Evolutionary conservation across 2,888 invertebrate species (phyloP), one percentile per base, ranked within the genome.

Genomic region (Rhagium mordax): DNA sequence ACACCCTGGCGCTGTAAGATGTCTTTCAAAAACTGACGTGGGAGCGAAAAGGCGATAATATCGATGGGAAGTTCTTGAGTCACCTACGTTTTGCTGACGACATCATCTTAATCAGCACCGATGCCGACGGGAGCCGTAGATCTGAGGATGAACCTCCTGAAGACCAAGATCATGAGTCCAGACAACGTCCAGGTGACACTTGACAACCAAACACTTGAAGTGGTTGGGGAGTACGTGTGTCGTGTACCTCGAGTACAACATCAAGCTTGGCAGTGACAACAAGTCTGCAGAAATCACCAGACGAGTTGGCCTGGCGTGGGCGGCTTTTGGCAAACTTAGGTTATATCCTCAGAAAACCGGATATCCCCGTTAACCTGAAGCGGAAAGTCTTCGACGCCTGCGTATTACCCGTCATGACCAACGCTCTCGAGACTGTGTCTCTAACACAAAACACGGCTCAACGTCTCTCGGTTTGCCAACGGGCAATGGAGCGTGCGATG

Each of bases 241-340:
- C 13, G 33, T 33, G 33, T 33, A 13, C 33, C 33, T 33, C 1
- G 13, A 10, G 3, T 3, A 33, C 33, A 33, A 7, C 33, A 33
- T 33, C 33, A 33, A 10, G 33, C 10, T 33, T 7, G 33, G 3
- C 1, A 1, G 13, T 3, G 13, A 33, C 7, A 33, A 5, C 10
- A 1, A 13, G 33, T 13, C 1, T 10, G 10, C 33, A 10, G 1
- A 33, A 10, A 33, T 13, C 33, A 33, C 0, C 33, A 33, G 13
- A 33, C 1, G 1, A 13, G 33, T 33, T 1, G 33, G 10, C 33
- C 29, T 65, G 47, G 18, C 27, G n/a, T 65, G 65, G 71, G 55
- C 71, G 21, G 48, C 41, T 15, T 65, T 71, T 55, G 65, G 71
- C 53, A 64, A n/a, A n/a, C 55, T 71, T 7, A n/a, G 57, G 21